phyloP scores from a whole-genome alignment of 2,113 vertebrate genomes.

The Plotosus lineatus region DNA sequence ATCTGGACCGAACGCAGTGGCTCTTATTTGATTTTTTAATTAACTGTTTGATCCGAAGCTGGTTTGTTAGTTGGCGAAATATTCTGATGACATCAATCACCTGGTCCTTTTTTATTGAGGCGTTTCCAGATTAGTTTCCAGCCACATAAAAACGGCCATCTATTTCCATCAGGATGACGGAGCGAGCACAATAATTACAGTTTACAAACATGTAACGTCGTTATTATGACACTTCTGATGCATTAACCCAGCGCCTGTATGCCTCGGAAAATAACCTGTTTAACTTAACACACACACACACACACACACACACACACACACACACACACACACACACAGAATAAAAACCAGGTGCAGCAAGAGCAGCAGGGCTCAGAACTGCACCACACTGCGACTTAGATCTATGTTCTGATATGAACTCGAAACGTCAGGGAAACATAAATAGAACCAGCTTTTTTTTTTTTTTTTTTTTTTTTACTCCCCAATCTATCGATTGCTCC shows the following conservation, averaged over 20 bases:
- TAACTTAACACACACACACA: slow-evolving; percentile 23
- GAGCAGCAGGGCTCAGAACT: slow-evolving; percentile 54
- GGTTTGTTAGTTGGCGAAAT: neutral
- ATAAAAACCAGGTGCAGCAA: too few species aligned
- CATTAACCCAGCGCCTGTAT: slow-evolving; percentile 3
- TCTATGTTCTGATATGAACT: slow-evolving; percentile 65
- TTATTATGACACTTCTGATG: slow-evolving; percentile 44
- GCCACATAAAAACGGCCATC: slow-evolving; percentile 7
- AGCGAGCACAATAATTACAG: slow-evolving; percentile 23
- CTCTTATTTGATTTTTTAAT: neutral
- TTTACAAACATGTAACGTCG: slow-evolving; percentile 33
- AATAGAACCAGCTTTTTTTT: slow-evolving; percentile 49
- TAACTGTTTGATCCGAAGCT: slow-evolving; percentile 14
- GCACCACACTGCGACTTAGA: slow-evolving; percentile 52
- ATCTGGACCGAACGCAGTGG: slow-evolving; percentile 13
- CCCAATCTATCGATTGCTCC: neutral
- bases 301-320: slow-evolving; percentile 14
- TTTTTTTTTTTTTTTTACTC: too few species aligned
- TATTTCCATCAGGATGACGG: slow-evolving; percentile 25
- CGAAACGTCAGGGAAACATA: slow-evolving; percentile 62
- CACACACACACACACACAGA: slow-evolving; percentile 17
- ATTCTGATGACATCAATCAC: slow-evolving; percentile 26
- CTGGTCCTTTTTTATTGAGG: neutral
- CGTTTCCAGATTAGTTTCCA: slow-evolving; percentile 35
- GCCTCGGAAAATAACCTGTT: slow-evolving; percentile 32